Evolutionary conservation across 2,113 vertebrate species (phyloP).

Genomic region (Lucifuga dentata): DNA sequence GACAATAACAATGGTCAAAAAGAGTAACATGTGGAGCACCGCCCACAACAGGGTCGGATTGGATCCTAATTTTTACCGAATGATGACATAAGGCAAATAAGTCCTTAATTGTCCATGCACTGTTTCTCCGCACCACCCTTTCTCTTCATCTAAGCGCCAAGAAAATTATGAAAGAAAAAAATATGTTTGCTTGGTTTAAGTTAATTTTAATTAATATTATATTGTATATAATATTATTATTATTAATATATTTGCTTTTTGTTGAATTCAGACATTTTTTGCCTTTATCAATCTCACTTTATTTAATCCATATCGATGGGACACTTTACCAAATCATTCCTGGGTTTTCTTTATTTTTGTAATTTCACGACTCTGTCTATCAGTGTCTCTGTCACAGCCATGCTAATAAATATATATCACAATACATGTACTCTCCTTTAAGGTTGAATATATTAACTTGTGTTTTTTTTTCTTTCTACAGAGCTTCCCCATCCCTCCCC

Average conservation of each 20-base stretch:
- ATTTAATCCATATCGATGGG: slow-evolving; percentile 26
- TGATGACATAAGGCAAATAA: too few relatives aligned
- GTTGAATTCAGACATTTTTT: slow-evolving; percentile 79
- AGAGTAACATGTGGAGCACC: too few relatives aligned
- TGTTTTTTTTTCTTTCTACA: slow-evolving; percentile 4
- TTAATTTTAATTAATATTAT: slow-evolving; percentile 77
- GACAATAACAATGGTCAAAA: too few relatives aligned
- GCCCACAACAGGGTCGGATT: too few relatives aligned
- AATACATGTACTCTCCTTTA: slow-evolving; percentile 56
- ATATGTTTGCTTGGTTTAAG: slow-evolving; percentile 75
- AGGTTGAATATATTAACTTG: slow-evolving; percentile 38
- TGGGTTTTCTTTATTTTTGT: slow-evolving; percentile 1
- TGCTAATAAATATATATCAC: slow-evolving; percentile 38
- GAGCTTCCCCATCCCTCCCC: too few relatives aligned
- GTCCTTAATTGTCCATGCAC: too few relatives aligned
- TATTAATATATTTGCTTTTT: slow-evolving; percentile 61
- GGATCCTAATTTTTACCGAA: too few relatives aligned
- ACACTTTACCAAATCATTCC: slow-evolving; percentile 44
- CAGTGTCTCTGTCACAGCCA: slow-evolving; percentile 31
- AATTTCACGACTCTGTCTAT: slow-evolving; percentile 12
- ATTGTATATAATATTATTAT: slow-evolving; percentile 53
- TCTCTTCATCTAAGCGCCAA: too few relatives aligned
- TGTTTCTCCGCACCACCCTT: too few relatives aligned
- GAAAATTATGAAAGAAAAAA: too few relatives aligned
- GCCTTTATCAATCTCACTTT: slow-evolving; percentile 29